phyloP scores from a whole-genome alignment of 2,113 vertebrate species.

The Bubo bubo region DNA sequence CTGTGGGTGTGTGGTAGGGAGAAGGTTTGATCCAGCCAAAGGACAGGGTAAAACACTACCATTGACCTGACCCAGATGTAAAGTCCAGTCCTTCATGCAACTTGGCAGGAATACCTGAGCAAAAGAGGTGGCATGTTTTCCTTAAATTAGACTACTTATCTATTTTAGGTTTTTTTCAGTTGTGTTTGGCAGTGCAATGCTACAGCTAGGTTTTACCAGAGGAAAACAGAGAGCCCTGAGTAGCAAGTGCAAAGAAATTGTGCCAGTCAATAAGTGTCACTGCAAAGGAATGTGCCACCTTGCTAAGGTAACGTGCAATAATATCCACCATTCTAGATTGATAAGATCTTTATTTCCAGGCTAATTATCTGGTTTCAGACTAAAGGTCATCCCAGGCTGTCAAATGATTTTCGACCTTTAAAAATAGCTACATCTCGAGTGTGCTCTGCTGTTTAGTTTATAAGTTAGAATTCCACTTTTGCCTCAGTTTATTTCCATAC shows the following conservation, averaged over 20 bases:
- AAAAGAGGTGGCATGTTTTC: neutral
- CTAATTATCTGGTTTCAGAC: neutral
- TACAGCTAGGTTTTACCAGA: neutral
- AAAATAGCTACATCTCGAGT: neutral
- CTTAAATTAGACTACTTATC: neutral
- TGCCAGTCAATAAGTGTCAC: neutral
- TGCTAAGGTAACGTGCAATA: neutral
- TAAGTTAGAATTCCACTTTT: neutral
- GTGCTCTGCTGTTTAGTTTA: neutral
- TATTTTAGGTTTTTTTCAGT: neutral
- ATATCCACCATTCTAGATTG: neutral
- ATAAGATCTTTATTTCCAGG: neutral
- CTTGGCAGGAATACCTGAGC: neutral
- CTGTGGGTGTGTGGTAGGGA: neutral
- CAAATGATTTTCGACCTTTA: neutral
- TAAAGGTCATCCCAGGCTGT: neutral
- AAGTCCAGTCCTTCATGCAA: neutral
- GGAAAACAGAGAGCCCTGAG: neutral
- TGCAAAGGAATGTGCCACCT: neutral
- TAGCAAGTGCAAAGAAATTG: neutral
- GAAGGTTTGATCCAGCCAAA: neutral
- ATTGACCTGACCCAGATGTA: neutral
- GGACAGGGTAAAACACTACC: neutral
- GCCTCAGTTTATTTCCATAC: neutral
- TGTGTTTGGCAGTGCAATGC: neutral